Evolutionary conservation across 2,888 invertebrate genomes (phyloP), one percentile per base, ranked within the genome.

Genomic region (Opisthograptis luteolata): DNA sequence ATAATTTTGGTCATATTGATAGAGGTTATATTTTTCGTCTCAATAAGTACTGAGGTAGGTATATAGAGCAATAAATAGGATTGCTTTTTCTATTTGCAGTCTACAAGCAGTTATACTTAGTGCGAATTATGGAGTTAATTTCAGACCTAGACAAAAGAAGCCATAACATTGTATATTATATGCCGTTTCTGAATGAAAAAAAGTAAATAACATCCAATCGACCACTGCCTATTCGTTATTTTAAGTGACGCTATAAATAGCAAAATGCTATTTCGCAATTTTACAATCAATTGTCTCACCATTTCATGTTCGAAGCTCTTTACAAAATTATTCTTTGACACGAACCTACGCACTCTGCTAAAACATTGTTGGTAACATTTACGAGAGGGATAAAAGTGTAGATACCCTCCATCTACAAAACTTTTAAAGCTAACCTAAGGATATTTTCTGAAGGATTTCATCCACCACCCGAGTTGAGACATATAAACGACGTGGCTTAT

Each of bases 1-100:
- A 32, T 32, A 30, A 45, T 17, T 25, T 7, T 25, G 32, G 37
- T 25, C 20, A 50, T 39, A 44, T 50, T 34, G 37, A 44, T 50
- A 13, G 25, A 10, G 31, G 37, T 25, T 27, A 14, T 32, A 25
- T 32, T 45, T 37, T 39, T 31, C 32, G 19, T 19, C 27, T 44
- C 20, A 34, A 32, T 46, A 41, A 41, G 42, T 50, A 39, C 40
- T 51, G 14, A 45, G 25, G 31, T 14, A 13, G 40, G 15, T 36
- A 35, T 3, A 13, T 9, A 22, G 10, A 32, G 1, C 22, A 13
- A n/a, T 2, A 24, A 13, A 42, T 17, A 12, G 2, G 13, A 10
- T 1, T 25, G 9, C 10, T 10, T 25, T 9, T 4, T 25, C 25
- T n/a, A 25, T 25, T 25, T 10, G 9, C 25, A 4, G 3, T 25